These are phyloP conservation scores for Tenualosa ilisha DNA, from an alignment of 2,797 vertebrate genomes.

Conservation along the genomic window DNA sequence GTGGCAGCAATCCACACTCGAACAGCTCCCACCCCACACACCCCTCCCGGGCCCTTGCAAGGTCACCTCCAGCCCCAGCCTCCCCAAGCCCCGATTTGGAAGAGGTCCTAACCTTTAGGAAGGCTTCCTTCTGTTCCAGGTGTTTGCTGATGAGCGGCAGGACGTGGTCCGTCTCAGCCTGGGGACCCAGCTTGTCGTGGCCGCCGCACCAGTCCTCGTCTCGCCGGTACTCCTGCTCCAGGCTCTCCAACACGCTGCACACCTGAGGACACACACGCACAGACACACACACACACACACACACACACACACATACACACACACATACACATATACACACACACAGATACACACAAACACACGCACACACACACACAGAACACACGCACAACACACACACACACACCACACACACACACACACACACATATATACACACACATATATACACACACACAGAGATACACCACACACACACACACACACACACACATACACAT, in stretches of 20 bases:
- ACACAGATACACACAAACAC: too few relatives aligned
- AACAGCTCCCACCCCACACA: background rate
- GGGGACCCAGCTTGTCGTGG: conserved; percentile 88
- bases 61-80: too few relatives aligned
- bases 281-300: background rate
- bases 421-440: background rate
- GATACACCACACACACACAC: background rate
- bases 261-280: conserved; percentile 73
- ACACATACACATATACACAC: too few relatives aligned
- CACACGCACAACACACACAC: too few relatives aligned
- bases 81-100: background rate
- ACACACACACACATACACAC: background rate
- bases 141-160: conserved; percentile 97
- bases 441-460: background rate
- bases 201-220: conserved; percentile 98
- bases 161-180: conserved; percentile 88
- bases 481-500: too few relatives aligned
- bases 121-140: conserved; percentile 97
- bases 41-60: too few relatives aligned
- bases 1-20: background rate
- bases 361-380: too few relatives aligned
- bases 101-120: conserved; percentile 86
- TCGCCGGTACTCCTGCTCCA: conserved; percentile 94
- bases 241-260: conserved; percentile 93
- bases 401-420: too few relatives aligned